A percentile compares a stretch with the other conserved stretches of the same genome.
These are phyloP conservation scores for Heliconius ethilla DNA, from an alignment of 2,888 invertebrate species.

Conservation along the genomic window DNA sequence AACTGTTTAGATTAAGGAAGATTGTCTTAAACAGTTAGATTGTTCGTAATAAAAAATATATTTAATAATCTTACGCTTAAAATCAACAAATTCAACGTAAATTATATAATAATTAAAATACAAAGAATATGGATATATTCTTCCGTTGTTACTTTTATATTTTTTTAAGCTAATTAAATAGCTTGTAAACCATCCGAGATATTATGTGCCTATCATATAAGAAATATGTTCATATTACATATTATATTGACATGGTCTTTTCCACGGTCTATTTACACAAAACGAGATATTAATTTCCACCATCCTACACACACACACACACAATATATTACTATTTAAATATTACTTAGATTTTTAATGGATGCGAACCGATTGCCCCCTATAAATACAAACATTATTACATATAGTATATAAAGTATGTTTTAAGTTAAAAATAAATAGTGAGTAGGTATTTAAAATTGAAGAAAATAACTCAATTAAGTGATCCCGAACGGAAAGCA, in stretches of 20 bases:
- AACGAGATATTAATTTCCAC: too few species aligned
- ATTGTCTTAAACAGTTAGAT: background rate
- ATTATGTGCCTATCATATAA: too few species aligned
- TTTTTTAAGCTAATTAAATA: background rate
- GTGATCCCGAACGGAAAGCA: conserved; percentile 11
- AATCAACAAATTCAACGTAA: background rate
- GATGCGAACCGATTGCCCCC: background rate
- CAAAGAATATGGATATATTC: too few species aligned
- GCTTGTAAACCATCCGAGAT: too few species aligned
- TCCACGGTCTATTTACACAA: too few species aligned
- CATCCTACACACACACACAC: too few species aligned
- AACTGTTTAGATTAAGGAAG: background rate
- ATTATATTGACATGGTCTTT: too few species aligned
- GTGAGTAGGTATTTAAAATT: background rate
- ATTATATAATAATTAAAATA: background rate
- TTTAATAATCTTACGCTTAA: background rate
- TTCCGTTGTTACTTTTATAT: background rate
- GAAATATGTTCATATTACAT: too few species aligned
- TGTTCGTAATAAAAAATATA: background rate
- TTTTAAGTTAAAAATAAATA: background rate
- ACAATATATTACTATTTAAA: too few species aligned
- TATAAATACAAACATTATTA: background rate
- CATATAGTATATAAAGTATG: background rate
- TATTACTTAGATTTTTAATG: too few species aligned
- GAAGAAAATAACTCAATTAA: conserved; percentile 14